A percentile compares a stretch with the other conserved stretches of the same genome.
These are phyloP conservation scores for Drosophila melanica DNA, from an alignment of 1,140 invertebrate species.

Conservation along the genomic window DNA sequence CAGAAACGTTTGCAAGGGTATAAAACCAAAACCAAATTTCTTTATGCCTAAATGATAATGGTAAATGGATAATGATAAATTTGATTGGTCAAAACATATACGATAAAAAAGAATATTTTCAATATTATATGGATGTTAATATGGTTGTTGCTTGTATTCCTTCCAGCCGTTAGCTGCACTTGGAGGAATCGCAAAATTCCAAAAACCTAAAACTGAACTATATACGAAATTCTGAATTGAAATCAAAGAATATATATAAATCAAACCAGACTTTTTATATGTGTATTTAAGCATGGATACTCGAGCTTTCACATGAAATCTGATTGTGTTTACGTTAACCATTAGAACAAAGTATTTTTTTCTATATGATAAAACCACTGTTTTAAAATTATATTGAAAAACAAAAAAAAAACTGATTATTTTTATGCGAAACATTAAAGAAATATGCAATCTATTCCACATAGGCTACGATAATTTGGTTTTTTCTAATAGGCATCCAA, in stretches of 20 bases:
- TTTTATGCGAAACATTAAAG: neutral
- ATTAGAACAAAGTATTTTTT: neutral
- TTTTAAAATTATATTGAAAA: neutral
- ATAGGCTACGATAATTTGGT: too few species aligned
- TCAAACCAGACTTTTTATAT: conserved; percentile 1
- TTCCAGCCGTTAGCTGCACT: neutral
- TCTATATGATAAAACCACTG: neutral
- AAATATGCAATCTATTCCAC: neutral
- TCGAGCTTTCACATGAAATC: neutral
- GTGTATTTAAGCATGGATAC: neutral
- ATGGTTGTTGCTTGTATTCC: conserved; percentile 6
- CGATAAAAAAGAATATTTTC: neutral
- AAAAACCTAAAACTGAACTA: neutral
- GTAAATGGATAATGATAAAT: too few species aligned
- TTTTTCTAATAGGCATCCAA: too few species aligned
- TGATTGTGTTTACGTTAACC: neutral
- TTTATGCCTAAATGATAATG: conserved; percentile 3
- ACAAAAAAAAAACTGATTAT: neutral
- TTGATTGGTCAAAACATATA: neutral
- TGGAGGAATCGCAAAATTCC: neutral
- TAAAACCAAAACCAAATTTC: neutral
- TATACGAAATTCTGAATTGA: neutral
- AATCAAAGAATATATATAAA: neutral
- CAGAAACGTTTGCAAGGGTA: too few species aligned
- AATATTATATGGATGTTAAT: conserved; percentile 3